Percentiles rank a stretch among this genome's conserved stretches.
Conservation (phyloP, 2,113 vertebrate species). For the Protobothrops mucrosquamatus region DNA sequence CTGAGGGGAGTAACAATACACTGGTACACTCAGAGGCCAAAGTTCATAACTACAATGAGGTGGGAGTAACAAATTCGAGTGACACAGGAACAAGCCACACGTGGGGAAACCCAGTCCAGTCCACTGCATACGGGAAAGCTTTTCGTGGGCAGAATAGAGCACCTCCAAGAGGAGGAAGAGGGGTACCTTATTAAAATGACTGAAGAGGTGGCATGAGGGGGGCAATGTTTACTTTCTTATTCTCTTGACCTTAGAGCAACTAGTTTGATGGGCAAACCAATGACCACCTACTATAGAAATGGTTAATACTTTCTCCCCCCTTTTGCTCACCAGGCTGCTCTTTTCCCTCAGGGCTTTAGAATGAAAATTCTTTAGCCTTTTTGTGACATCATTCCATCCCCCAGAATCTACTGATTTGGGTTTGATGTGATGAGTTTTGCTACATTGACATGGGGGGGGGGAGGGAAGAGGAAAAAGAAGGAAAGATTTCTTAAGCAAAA, state of each 20-base stretch:
- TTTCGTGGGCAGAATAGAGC: constrained; percentile 70
- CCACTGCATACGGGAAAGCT: constrained; percentile 68
- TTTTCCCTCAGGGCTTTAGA: background rate
- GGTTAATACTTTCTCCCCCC: constrained; percentile 8
- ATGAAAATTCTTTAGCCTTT: background rate
- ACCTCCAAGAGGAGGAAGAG: constrained; percentile 74
- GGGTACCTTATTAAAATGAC: constrained; percentile 72
- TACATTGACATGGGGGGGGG: constrained; percentile 36
- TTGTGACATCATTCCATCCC: constrained; percentile 2
- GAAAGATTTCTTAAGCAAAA: background rate
- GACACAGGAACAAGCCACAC: constrained; percentile 65
- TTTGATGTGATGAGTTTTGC: constrained; percentile 39
- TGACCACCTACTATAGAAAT: constrained; percentile 20
- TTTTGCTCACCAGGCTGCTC: constrained; percentile 56
- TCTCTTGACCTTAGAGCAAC: constrained; percentile 58
- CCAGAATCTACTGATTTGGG: constrained; percentile 47
- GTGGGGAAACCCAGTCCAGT: constrained; percentile 70
- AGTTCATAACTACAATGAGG: constrained; percentile 66
- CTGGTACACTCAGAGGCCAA: constrained; percentile 73
- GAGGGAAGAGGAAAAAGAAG: constrained; percentile 16
- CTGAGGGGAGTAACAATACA: constrained; percentile 74
- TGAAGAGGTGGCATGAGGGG: constrained; percentile 10
- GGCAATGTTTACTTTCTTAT: constrained; percentile 47
- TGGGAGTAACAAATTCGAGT: constrained; percentile 63
- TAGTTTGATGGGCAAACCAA: constrained; percentile 59